phyloP scores from a whole-genome alignment of 2,888 invertebrate species.

The Thera obeliscata region DNA sequence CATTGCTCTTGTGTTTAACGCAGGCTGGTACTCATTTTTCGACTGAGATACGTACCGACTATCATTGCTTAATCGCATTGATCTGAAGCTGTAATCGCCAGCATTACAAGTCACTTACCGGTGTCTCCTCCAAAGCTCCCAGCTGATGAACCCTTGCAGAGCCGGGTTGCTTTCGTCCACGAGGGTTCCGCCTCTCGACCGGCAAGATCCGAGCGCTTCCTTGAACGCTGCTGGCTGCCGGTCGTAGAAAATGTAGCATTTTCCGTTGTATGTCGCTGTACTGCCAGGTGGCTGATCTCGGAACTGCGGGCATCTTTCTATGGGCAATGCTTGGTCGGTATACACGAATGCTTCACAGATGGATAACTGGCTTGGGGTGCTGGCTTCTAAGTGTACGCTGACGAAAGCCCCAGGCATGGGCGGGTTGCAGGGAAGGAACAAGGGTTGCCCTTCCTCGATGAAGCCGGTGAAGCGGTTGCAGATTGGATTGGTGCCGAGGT shows the following conservation, averaged over 20 bases:
- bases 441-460: conserved; percentile 94
- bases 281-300: conserved; percentile 96
- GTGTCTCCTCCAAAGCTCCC: conserved; percentile 96
- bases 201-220: conserved; percentile 92
- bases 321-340: conserved; percentile 94
- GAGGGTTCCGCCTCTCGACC: conserved; percentile 91
- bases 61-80: not conserved
- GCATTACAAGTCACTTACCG: conserved; percentile 74
- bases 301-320: conserved; percentile 96
- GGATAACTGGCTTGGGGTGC: conserved; percentile 90
- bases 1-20: not conserved
- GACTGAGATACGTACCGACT: too few relatives aligned
- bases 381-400: conserved; percentile 93
- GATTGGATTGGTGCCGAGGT: conserved; percentile 95
- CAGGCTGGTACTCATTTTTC: too few relatives aligned
- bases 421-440: conserved; percentile 96
- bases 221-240: conserved; percentile 92
- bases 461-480: conserved; percentile 95
- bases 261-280: conserved; percentile 96
- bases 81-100: conserved; percentile 39
- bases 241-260: conserved; percentile 97
- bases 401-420: conserved; percentile 98
- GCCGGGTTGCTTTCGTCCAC: conserved; percentile 97
- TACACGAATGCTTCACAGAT: conserved; percentile 97
- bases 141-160: conserved; percentile 96